These are phyloP conservation scores for Temnothorax ravouxi DNA, from an alignment of 2,888 invertebrate genomes.

Conservation along the genomic window DNA sequence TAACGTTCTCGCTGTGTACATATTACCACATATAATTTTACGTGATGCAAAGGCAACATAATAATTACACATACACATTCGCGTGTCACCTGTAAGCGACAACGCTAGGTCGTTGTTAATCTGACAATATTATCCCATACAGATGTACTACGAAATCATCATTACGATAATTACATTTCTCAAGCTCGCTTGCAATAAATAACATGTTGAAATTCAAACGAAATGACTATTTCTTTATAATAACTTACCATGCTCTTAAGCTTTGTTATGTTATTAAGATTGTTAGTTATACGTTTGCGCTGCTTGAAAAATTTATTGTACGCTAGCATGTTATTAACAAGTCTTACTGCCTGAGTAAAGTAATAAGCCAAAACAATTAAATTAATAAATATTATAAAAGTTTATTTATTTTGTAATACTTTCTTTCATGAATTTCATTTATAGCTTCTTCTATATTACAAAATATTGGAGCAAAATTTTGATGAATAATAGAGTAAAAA, in stretches of 20 bases:
- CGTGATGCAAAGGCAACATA: slow-evolving; percentile 77
- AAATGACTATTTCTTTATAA: slow-evolving; percentile 30
- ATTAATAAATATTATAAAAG: background rate
- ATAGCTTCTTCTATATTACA: background rate
- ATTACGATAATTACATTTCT: slow-evolving; percentile 85
- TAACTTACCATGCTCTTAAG: background rate
- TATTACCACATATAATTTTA: slow-evolving; percentile 74
- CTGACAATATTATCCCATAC: slow-evolving; percentile 83
- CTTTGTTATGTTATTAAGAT: background rate
- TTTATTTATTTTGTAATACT: background rate
- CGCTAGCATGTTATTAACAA: background rate
- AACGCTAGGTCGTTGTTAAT: slow-evolving; percentile 80
- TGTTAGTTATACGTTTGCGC: background rate
- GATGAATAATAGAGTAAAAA: background rate
- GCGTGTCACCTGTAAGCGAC: slow-evolving; percentile 73
- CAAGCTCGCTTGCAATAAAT: slow-evolving; percentile 86
- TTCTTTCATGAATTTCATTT: slow-evolving; percentile 9
- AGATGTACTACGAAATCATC: slow-evolving; percentile 83
- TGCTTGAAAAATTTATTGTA: background rate
- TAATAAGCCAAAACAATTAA: slow-evolving; percentile 3
- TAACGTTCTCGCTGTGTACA: slow-evolving; percentile 79
- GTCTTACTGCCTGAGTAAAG: background rate
- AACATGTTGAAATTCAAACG: slow-evolving; percentile 82
- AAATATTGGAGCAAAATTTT: background rate
- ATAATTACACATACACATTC: slow-evolving; percentile 67